phyloP scores from a whole-genome alignment of 2,113 vertebrate genomes.

The Meriones unguiculatus region DNA sequence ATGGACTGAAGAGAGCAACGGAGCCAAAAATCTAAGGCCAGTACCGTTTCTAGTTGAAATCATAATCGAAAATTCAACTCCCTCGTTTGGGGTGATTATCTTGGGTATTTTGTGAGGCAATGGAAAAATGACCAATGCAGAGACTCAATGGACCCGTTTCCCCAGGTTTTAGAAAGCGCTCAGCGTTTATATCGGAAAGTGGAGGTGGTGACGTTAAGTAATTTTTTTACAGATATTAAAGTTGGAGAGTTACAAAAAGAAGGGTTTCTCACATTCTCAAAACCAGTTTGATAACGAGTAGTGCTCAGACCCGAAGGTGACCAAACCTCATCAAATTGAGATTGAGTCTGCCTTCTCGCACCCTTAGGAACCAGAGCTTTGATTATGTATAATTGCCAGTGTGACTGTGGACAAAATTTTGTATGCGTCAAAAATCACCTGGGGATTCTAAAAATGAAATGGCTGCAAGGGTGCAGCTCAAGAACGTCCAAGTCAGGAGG shows the following conservation, averaged over 20 bases:
- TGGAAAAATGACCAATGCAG: background rate
- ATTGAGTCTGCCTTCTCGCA: background rate
- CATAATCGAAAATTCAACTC: background rate
- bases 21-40: background rate
- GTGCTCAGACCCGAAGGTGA: background rate
- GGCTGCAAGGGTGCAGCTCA: too few relatives aligned
- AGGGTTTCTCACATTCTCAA: background rate
- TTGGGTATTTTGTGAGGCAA: background rate
- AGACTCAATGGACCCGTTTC: background rate
- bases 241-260: background rate
- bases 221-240: background rate
- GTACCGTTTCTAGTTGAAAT: background rate
- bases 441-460: background rate
- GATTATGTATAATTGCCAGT: background rate
- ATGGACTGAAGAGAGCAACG: background rate
- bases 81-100: background rate
- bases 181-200: background rate
- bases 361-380: background rate
- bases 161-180: background rate
- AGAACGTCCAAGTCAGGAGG: background rate
- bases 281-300: background rate
- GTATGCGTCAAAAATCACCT: background rate
- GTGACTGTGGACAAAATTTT: background rate
- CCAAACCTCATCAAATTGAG: background rate
- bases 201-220: background rate